Percentiles rank a stretch among this genome's conserved stretches.
Evolutionary conservation across 2,113 vertebrate genomes (phyloP).

Genomic region (Gopherus evgoodei): DNA sequence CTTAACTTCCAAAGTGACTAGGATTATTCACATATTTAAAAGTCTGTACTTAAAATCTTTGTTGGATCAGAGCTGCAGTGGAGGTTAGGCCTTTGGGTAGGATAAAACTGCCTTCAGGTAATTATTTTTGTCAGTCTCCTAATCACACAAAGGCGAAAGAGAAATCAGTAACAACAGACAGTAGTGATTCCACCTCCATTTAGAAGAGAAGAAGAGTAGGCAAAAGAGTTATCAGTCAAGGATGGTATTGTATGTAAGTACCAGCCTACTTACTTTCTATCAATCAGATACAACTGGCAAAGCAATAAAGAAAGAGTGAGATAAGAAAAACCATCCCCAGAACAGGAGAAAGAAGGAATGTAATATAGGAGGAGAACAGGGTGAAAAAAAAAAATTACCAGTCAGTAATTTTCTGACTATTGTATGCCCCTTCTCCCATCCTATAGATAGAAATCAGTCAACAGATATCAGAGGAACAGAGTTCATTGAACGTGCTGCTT

Average conservation of each 20-base stretch:
- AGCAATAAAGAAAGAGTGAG: conserved; percentile 65
- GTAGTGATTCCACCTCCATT: conserved; percentile 11
- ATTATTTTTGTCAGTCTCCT: background rate
- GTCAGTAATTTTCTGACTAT: conserved; percentile 20
- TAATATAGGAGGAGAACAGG: conserved; percentile 2
- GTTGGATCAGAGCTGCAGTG: background rate
- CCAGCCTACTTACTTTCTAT: conserved; percentile 61
- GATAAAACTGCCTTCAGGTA: conserved; percentile 9
- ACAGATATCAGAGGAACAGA: background rate
- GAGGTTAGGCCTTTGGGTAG: conserved; percentile 12
- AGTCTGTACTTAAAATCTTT: conserved; percentile 26
- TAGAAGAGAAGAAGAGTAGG: conserved; percentile 26
- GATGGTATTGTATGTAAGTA: conserved; percentile 45
- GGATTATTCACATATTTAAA: background rate
- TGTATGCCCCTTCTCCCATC: conserved; percentile 7
- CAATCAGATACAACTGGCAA: conserved; percentile 64
- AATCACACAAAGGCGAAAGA: too few relatives aligned
- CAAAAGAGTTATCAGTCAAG: conserved; percentile 52
- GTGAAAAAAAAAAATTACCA: conserved; percentile 44
- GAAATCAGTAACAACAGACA: conserved; percentile 34
- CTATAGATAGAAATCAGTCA: conserved; percentile 50
- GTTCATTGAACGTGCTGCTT: background rate
- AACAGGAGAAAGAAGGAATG: background rate
- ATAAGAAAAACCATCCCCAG: conserved; percentile 56
- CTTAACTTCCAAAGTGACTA: background rate